Conservation (phyloP, 2,888 invertebrate genomes). For the Brachyptera putata region DNA sequence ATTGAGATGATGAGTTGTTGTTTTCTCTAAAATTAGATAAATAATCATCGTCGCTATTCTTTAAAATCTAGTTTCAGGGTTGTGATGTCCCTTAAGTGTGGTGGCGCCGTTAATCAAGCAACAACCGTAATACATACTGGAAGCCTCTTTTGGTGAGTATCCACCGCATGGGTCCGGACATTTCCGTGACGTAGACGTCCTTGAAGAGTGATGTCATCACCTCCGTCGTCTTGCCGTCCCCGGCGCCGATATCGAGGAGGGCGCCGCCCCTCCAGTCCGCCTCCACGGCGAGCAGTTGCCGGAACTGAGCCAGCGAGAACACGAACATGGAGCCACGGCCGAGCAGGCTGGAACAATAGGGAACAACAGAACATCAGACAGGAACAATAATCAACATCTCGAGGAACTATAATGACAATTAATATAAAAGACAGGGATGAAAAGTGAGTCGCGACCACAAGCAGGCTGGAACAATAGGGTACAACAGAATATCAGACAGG, state of each 20-base stretch:
- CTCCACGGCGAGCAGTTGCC: constrained; percentile 53
- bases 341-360: constrained; percentile 62
- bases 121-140: constrained; percentile 68
- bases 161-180: constrained; percentile 83
- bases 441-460: constrained; percentile 95
- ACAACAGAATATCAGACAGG: no score
- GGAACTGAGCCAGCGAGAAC: constrained; percentile 77
- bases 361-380: no score
- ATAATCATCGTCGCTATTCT: no score
- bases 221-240: constrained; percentile 90
- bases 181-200: constrained; percentile 82
- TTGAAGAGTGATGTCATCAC: constrained; percentile 70
- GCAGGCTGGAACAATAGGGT: constrained; percentile 59
- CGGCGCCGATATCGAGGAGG: constrained; percentile 87
- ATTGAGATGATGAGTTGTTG: no score
- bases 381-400: no score
- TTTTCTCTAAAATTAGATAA: no score
- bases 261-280: constrained; percentile 36
- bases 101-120: no score
- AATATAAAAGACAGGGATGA: no score
- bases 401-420: no score
- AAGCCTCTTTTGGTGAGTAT: constrained; percentile 72
- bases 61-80: no score
- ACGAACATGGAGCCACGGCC: constrained; percentile 97
- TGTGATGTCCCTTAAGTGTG: no score